Base-by-base conservation (phyloP, 2,888 invertebrate species). In the Synergus gifuensis region DNA sequence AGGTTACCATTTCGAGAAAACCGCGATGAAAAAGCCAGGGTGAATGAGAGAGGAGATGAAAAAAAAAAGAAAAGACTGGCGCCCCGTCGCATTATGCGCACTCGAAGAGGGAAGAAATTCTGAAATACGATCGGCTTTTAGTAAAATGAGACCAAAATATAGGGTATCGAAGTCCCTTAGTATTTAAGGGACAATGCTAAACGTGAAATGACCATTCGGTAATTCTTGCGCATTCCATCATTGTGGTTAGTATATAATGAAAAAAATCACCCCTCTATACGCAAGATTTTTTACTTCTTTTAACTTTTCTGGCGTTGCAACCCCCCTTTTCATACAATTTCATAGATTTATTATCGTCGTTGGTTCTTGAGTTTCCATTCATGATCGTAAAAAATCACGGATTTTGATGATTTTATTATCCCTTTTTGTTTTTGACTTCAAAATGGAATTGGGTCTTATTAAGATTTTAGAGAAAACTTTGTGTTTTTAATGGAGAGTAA, bases 91-190 rank as follows among this genome's bases (percentile, higher is more conserved):
- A 87, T 87, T 88, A 87, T 88, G 86, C 85, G 83, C 76, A 77
- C 79, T 81, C 85, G 81, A 85, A 82, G 86, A 87, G 87, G 84
- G 85, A 77, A 77, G 78, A 76, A 89, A 89, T 88, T 84, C 84
- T 90, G 91, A 91, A 91, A 91, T 90, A 90, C 87, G 91, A 91
- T 90, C 90, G 86, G 89, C 90, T 91, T 91, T 91, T 91, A 91
- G 91, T 91, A 90, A 91, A 91, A 91, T 88, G 90, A 91, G 89
- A 90, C 88, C 86, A 88, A 90, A 91, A 90, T 90, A 88, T 88
- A 88, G 87, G 87, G 87, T 89, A 89, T 89, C 86, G 85, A 81
- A 83, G 82, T 84, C 76, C 76, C 83, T 54, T 36, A 46, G 49
- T 62, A 77, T 62, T 79, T 78, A 79, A 76, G 81, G 76, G 81